Evolutionary conservation across 2,113 vertebrate species (phyloP).

Genomic region (Lichenostomus cassidix): DNA sequence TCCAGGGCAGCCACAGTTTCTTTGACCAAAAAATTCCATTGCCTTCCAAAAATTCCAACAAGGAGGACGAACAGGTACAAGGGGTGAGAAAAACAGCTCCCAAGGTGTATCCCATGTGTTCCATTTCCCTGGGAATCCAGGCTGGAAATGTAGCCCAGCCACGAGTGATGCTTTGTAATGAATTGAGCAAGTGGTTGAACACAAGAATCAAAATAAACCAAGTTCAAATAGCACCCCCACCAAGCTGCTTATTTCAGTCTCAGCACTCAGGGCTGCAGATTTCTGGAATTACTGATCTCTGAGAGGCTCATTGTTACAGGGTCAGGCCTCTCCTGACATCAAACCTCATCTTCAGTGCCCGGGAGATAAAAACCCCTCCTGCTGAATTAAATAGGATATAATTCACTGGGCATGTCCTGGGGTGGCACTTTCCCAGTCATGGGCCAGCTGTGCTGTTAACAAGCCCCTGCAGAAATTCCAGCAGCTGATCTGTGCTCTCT

Average conservation of each 20-base stretch:
- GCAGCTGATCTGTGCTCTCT: neutral
- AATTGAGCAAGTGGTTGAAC: neutral
- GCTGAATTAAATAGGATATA: neutral
- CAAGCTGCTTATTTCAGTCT: neutral
- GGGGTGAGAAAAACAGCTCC: neutral
- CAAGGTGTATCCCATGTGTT: rapidly evolving
- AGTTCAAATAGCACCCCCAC: neutral
- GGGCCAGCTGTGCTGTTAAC: neutral
- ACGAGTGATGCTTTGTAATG: neutral
- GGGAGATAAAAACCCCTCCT: neutral
- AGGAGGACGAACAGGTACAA: neutral
- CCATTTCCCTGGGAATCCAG: neutral
- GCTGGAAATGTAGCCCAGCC: neutral
- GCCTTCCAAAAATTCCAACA: neutral
- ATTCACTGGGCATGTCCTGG: neutral
- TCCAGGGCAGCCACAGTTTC: neutral
- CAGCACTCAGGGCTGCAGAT: neutral
- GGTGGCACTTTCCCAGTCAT: neutral
- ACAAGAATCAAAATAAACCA: neutral
- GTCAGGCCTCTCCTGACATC: neutral
- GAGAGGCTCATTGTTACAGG: neutral
- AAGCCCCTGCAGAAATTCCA: neutral
- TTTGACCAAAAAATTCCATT: neutral
- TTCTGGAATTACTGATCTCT: neutral
- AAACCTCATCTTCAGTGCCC: neutral